Percentiles rank a stretch among this genome's conserved stretches.
These are phyloP conservation scores for Odontomachus brunneus DNA, from an alignment of 1,140 invertebrate species.

Conservation along the genomic window DNA sequence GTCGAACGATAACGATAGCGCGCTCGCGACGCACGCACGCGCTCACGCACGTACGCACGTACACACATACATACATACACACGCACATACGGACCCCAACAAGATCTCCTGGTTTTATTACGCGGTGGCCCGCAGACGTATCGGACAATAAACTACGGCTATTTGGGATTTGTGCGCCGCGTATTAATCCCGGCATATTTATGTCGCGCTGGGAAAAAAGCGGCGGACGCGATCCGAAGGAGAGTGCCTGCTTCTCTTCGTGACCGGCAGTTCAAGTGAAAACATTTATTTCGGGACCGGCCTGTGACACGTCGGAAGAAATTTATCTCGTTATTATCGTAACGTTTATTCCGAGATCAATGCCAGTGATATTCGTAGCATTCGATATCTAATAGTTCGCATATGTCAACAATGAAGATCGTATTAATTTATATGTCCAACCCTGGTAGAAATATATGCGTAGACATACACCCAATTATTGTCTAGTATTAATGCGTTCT, in stretches of 20 bases:
- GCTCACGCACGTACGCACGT: neutral
- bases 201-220: conserved; percentile 60
- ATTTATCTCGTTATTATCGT: neutral
- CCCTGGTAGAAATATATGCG: too few species aligned
- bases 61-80: too few species aligned
- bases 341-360: conserved; percentile 13
- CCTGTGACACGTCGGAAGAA: conserved; percentile 9
- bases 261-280: conserved; percentile 52
- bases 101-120: conserved; percentile 70
- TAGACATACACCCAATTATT: too few species aligned
- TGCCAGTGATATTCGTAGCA: neutral
- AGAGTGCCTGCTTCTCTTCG: conserved; percentile 15
- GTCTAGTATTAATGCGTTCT: too few species aligned
- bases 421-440: too few species aligned
- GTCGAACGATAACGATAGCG: conserved; percentile 52
- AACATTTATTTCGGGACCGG: conserved; percentile 60
- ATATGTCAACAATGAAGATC: too few species aligned
- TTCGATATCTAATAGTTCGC: too few species aligned
- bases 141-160: conserved; percentile 76
- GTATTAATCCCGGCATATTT: conserved; percentile 83
- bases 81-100: conserved; percentile 35
- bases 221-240: neutral
- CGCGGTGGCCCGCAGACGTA: conserved; percentile 68
- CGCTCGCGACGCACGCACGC: neutral
- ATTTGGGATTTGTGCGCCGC: conserved; percentile 80